These are phyloP conservation scores for Diabrotica balteata DNA, from an alignment of 2,888 invertebrate genomes.

Conservation along the genomic window DNA sequence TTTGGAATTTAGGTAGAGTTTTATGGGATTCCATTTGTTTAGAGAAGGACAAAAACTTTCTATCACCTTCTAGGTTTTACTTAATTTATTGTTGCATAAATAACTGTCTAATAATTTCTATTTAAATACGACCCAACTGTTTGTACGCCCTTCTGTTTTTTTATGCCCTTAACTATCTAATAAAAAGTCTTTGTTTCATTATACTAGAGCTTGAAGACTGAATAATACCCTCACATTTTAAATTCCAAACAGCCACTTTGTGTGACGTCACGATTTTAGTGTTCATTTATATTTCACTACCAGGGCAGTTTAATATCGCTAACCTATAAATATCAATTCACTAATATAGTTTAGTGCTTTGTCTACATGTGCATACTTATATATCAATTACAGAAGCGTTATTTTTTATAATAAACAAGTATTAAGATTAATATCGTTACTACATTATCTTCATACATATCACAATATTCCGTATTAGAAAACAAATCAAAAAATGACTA, in stretches of 20 bases:
- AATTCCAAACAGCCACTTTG: not conserved
- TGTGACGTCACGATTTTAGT: not conserved
- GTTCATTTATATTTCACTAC: constrained; percentile 7
- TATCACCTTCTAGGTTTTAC: too few relatives aligned
- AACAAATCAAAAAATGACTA: constrained; percentile 36
- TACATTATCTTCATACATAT: constrained; percentile 47
- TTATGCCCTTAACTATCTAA: too few relatives aligned
- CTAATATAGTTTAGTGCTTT: constrained; percentile 37
- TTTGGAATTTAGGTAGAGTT: too few relatives aligned
- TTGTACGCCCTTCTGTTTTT: too few relatives aligned
- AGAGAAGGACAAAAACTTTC: too few relatives aligned
- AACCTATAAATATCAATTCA: constrained; percentile 17
- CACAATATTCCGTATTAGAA: constrained; percentile 42
- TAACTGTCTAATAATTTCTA: too few relatives aligned
- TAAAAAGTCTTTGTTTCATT: too few relatives aligned
- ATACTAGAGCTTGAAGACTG: too few relatives aligned
- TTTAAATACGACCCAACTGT: too few relatives aligned
- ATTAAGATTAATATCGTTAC: constrained; percentile 38
- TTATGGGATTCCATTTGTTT: too few relatives aligned
- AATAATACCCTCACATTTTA: too few relatives aligned
- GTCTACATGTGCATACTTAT: constrained; percentile 47
- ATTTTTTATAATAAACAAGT: constrained; percentile 32
- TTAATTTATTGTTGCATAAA: too few relatives aligned
- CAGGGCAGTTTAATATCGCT: not conserved
- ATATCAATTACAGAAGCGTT: constrained; percentile 35